Evolutionary conservation across 1,140 invertebrate genomes (phyloP).

Genomic region (Sarcophaga peregrina): DNA sequence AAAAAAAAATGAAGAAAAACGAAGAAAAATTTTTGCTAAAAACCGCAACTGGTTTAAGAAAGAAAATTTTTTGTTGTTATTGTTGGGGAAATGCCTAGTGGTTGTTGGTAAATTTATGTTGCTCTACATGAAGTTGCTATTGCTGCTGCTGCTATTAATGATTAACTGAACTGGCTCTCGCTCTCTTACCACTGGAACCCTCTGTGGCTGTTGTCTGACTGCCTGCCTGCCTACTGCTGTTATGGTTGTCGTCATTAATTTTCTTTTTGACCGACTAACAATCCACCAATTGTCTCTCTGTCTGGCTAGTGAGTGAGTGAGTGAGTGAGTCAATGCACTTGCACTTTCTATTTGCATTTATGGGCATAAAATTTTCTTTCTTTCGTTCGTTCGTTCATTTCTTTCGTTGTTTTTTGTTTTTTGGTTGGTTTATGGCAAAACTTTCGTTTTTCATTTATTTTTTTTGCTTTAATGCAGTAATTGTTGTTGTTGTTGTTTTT

Average conservation of each 20-base stretch:
- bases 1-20: not conserved
- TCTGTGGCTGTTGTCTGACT: slow-evolving; percentile 7
- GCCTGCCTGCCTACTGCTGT: slow-evolving; percentile 2
- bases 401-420: not conserved
- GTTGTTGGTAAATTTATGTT: not conserved
- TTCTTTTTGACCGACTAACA: slow-evolving; percentile 49
- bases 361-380: slow-evolving; percentile 50
- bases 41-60: slow-evolving; percentile 12
- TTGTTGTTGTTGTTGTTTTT: not conserved
- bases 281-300: not conserved
- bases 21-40: not conserved
- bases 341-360: slow-evolving; percentile 66
- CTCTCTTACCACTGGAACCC: not conserved
- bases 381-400: not conserved
- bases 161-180: no score
- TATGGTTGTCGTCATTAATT: slow-evolving; percentile 53
- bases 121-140: not conserved
- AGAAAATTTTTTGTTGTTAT: not conserved
- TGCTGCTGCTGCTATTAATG: not conserved
- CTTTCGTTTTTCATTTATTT: slow-evolving; percentile 64
- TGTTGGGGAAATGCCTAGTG: no score
- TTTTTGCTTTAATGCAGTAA: slow-evolving; percentile 6
- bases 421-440: slow-evolving; percentile 55
- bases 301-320: not conserved
- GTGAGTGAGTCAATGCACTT: slow-evolving; percentile 58